These are phyloP conservation scores for Salminus brasiliensis DNA, from an alignment of 2,113 vertebrate species.

Conservation along the genomic window DNA sequence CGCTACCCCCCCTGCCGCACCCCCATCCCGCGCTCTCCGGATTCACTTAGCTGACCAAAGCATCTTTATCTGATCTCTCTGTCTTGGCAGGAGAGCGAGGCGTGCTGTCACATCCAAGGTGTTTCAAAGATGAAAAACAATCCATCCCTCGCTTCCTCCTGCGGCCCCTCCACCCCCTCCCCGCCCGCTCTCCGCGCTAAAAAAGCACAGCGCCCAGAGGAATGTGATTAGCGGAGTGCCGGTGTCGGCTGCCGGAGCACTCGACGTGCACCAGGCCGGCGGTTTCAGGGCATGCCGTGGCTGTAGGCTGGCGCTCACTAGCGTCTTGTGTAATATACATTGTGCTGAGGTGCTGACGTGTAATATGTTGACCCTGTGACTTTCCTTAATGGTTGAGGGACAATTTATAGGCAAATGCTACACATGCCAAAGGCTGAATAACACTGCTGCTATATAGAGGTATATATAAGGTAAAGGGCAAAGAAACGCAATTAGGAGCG, in stretches of 20 bases:
- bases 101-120: conserved; percentile 98
- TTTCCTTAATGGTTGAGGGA: neutral
- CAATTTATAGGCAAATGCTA: no score
- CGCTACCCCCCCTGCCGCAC: conserved; percentile 69
- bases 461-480: no score
- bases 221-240: conserved; percentile 95
- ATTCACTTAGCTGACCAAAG: conserved; percentile 99
- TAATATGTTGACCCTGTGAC: neutral
- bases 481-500: no score
- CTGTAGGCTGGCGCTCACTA: neutral
- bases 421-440: no score
- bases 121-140: conserved; percentile 98
- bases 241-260: conserved; percentile 85
- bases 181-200: conserved; percentile 64
- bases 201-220: conserved; percentile 85
- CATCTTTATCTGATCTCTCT: conserved; percentile 95
- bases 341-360: no score
- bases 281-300: neutral
- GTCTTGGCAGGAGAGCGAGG: conserved; percentile 93
- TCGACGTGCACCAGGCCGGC: neutral
- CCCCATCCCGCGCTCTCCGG: conserved; percentile 85
- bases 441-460: neutral
- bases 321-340: neutral
- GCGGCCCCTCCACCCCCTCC: neutral
- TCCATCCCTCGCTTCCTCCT: conserved; percentile 70